Conservation (phyloP, 2,888 invertebrate genomes). For the Nysson spinosus region DNA sequence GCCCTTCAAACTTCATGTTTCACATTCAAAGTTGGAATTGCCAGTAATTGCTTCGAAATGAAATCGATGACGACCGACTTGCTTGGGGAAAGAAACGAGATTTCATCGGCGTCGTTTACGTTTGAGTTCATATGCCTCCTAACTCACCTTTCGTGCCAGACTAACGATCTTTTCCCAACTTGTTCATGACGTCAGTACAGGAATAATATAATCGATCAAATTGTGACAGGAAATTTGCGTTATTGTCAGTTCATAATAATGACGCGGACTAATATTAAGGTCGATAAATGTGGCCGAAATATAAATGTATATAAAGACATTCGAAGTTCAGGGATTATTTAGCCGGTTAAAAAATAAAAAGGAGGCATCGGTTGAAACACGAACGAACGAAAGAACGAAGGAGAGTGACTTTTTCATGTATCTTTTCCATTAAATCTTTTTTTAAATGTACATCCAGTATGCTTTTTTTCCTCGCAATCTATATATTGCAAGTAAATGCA, state of each 20-base stretch:
- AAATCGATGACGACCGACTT: conserved; percentile 46
- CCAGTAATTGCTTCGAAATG: conserved; percentile 39
- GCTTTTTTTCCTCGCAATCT: too few species aligned
- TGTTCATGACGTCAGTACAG: not conserved
- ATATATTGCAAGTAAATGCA: too few species aligned
- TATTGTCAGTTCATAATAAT: conserved; percentile 16
- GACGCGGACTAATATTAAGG: too few species aligned
- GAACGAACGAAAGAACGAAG: too few species aligned
- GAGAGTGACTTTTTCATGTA: too few species aligned
- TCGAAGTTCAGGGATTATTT: too few species aligned
- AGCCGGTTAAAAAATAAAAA: too few species aligned
- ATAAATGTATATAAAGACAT: too few species aligned
- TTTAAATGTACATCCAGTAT: too few species aligned
- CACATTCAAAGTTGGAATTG: conserved; percentile 44
- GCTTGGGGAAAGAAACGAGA: conserved; percentile 25
- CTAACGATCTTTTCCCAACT: conserved; percentile 25
- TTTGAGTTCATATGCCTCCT: conserved; percentile 4
- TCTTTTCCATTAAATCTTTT: too few species aligned
- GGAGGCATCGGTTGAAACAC: too few species aligned
- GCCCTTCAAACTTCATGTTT: conserved; percentile 26
- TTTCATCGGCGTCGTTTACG: conserved; percentile 22
- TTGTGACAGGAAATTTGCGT: conserved; percentile 22
- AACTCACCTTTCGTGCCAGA: not conserved
- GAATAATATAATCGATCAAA: conserved; percentile 33
- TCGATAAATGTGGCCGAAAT: too few species aligned